These are phyloP conservation scores for Carapus acus DNA, from an alignment of 2,797 vertebrate species.

Conservation along the genomic window DNA sequence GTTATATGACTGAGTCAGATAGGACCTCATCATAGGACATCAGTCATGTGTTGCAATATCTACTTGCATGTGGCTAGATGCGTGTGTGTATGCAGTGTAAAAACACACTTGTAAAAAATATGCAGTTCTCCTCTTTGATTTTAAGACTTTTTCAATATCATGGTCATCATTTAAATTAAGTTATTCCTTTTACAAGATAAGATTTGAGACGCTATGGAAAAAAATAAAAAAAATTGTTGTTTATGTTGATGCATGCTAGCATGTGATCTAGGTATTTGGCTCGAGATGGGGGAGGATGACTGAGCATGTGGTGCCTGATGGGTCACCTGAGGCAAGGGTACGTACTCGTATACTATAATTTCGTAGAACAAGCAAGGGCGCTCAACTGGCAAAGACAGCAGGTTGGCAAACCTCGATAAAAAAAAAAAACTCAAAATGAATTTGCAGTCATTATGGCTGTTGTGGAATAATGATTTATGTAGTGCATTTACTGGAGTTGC, in stretches of 20 bases:
- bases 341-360: conserved; percentile 32
- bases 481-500: neutral
- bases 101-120: too few relatives aligned
- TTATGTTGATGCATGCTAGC: conserved; percentile 56
- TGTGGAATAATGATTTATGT: neutral
- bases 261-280: conserved; percentile 56
- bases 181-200: conserved; percentile 37
- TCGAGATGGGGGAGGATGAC: conserved; percentile 47
- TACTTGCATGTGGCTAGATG: neutral
- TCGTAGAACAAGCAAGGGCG: conserved; percentile 18
- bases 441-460: conserved; percentile 1
- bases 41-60: too few relatives aligned
- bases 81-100: conserved; percentile 11
- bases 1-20: too few relatives aligned
- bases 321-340: conserved; percentile 42
- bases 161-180: conserved; percentile 23
- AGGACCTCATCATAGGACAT: too few relatives aligned
- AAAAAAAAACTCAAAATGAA: conserved; percentile 1
- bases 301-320: conserved; percentile 50
- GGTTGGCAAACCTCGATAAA: too few relatives aligned
- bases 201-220: conserved; percentile 37
- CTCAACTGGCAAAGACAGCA: conserved; percentile 16
- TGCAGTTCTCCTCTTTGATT: too few relatives aligned
- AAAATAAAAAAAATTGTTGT: conserved; percentile 58
- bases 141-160: conserved; percentile 17